Percentiles rank a stretch among this genome's conserved stretches.
These are phyloP conservation scores for Caenorhabditis doughertyi DNA, from an alignment of 2,888 invertebrate genomes.

Conservation along the genomic window DNA sequence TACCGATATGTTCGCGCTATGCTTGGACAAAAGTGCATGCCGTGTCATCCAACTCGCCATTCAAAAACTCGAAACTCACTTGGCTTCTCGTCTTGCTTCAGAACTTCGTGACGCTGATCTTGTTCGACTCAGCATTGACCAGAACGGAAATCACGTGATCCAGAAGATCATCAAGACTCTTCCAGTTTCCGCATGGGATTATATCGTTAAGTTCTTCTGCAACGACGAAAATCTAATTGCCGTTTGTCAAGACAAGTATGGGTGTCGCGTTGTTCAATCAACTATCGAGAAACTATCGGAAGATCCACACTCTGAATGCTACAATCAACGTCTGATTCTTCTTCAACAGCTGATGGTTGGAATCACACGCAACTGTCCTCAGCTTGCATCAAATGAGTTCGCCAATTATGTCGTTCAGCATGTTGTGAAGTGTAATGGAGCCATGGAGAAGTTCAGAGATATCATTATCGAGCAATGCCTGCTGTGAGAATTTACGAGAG, in stretches of 20 bases:
- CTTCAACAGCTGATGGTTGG: slow-evolving; percentile 54
- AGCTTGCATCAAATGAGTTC: slow-evolving; percentile 73
- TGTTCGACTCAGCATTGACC: slow-evolving; percentile 73
- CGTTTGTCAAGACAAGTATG: slow-evolving; percentile 77
- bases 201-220: slow-evolving; percentile 64
- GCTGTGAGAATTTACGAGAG: slow-evolving; percentile 71
- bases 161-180: slow-evolving; percentile 75
- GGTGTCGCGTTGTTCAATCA: slow-evolving; percentile 76
- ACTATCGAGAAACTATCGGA: slow-evolving; percentile 75
- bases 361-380: slow-evolving; percentile 57
- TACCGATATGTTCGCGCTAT: slow-evolving; percentile 69
- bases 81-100: slow-evolving; percentile 47
- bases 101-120: slow-evolving; percentile 64
- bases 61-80: slow-evolving; percentile 55
- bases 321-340: slow-evolving; percentile 37
- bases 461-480: slow-evolving; percentile 73
- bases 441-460: slow-evolving; percentile 67
- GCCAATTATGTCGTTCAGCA: slow-evolving; percentile 80
- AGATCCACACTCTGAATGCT: slow-evolving; percentile 35
- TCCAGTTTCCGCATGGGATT: slow-evolving; percentile 66
- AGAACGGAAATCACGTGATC: slow-evolving; percentile 79
- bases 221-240: slow-evolving; percentile 60
- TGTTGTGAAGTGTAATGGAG: slow-evolving; percentile 66
- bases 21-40: slow-evolving; percentile 78
- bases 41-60: slow-evolving; percentile 80